phyloP scores from a whole-genome alignment of 2,888 invertebrate species.

The Ormyrus thymus region DNA sequence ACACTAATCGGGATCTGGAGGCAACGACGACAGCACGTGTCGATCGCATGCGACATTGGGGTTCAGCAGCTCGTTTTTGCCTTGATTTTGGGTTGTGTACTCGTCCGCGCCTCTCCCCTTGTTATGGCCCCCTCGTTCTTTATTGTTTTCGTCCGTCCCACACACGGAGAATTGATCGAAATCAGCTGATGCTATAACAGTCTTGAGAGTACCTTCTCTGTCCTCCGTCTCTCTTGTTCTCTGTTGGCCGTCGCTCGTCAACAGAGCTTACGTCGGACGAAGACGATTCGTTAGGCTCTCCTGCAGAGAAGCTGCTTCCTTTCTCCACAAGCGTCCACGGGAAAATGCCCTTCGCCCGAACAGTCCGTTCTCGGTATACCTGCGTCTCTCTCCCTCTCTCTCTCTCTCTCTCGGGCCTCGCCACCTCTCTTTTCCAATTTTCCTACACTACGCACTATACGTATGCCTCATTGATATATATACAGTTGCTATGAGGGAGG shows the following conservation, averaged over 20 bases:
- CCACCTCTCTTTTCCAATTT: no score
- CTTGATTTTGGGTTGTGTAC: neutral
- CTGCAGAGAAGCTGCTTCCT: no score
- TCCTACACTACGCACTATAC: no score
- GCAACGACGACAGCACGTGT: constrained; percentile 45
- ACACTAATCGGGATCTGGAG: constrained; percentile 12
- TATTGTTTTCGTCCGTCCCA: constrained; percentile 22
- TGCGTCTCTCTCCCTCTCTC: neutral
- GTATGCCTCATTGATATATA: neutral
- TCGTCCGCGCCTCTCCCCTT: neutral
- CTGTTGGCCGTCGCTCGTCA: no score
- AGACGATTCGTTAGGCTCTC: no score
- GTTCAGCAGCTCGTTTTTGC: constrained; percentile 18
- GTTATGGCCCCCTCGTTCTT: constrained; percentile 14
- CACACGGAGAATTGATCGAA: constrained; percentile 38
- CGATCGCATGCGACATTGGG: constrained; percentile 37
- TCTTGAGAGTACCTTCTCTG: neutral
- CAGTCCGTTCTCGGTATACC: neutral
- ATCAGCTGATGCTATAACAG: constrained; percentile 48
- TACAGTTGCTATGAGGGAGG: neutral
- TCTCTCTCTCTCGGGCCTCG: constrained; percentile 7
- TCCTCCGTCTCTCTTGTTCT: neutral
- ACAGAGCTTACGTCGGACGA: no score
- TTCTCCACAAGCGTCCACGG: neutral
- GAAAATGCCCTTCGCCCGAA: neutral